Evolutionary conservation across 2,797 vertebrate species (phyloP).

Genomic region (Acropternis orthonyx): DNA sequence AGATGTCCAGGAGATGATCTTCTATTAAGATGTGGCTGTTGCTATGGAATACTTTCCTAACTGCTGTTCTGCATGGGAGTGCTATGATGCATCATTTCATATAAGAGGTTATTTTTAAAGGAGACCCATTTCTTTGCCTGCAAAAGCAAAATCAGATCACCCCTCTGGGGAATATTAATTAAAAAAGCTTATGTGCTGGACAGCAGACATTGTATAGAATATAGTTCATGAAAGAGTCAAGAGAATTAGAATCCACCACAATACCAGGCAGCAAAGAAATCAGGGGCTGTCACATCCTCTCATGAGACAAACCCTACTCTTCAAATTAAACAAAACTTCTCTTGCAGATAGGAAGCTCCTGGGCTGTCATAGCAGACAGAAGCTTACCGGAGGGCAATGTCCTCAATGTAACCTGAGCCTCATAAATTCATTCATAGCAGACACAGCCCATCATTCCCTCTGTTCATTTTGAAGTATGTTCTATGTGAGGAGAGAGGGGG

Average conservation of each 20-base stretch:
- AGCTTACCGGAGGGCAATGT: neutral
- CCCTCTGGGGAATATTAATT: conserved; percentile 42
- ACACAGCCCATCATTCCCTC: neutral
- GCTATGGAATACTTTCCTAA: conserved; percentile 50
- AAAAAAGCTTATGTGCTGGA: neutral
- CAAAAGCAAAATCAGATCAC: conserved; percentile 55
- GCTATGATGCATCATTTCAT: conserved; percentile 34
- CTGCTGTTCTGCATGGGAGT: conserved; percentile 31
- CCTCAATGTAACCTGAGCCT: neutral
- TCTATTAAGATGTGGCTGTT: conserved; percentile 49
- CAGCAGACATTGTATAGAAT: conserved; percentile 15
- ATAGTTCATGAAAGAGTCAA: neutral
- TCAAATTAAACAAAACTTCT: neutral
- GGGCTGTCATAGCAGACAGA: neutral
- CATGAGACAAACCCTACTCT: neutral
- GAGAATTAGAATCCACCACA: neutral
- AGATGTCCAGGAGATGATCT: conserved; percentile 58
- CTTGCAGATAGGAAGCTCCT: neutral
- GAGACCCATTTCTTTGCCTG: conserved; percentile 28
- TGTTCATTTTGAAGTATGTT: neutral
- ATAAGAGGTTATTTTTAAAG: conserved; percentile 53
- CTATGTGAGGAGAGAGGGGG: neutral
- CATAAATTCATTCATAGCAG: neutral
- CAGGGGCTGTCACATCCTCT: neutral
- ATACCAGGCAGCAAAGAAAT: neutral